These are phyloP conservation scores for Pelmatolapia mariae DNA, from an alignment of 2,113 vertebrate genomes.

Conservation along the genomic window DNA sequence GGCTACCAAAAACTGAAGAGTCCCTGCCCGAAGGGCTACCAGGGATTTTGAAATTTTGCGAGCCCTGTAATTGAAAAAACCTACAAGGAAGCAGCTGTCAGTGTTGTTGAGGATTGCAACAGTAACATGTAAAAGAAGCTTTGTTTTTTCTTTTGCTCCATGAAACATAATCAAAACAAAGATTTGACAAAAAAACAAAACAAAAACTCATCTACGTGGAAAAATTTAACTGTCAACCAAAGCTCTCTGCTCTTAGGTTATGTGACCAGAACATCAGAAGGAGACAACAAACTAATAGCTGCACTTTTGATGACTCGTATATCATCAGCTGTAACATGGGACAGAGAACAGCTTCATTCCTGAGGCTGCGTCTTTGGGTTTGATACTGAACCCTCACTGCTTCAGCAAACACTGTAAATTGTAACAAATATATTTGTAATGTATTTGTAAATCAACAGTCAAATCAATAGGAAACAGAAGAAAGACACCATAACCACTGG, in stretches of 20 bases:
- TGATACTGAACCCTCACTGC: background rate
- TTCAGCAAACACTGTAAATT: background rate
- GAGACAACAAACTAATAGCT: background rate
- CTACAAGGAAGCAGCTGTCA: background rate
- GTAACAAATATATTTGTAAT: background rate
- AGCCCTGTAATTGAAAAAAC: constrained; percentile 31
- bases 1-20: too few species aligned
- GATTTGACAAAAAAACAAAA: background rate
- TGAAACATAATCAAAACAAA: background rate
- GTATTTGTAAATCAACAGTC: background rate
- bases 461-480: background rate
- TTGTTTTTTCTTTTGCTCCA: background rate
- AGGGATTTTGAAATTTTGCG: too few species aligned
- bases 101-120: background rate
- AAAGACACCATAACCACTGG: constrained; percentile 63
- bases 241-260: background rate
- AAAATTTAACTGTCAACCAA: background rate
- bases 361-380: background rate
- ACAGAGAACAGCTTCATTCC: background rate
- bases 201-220: background rate
- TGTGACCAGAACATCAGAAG: background rate
- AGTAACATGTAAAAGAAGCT: background rate
- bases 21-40: too few species aligned
- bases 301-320: background rate
- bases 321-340: background rate